These are phyloP conservation scores for Rhingia campestris DNA, from an alignment of 2,888 invertebrate genomes.

Conservation along the genomic window DNA sequence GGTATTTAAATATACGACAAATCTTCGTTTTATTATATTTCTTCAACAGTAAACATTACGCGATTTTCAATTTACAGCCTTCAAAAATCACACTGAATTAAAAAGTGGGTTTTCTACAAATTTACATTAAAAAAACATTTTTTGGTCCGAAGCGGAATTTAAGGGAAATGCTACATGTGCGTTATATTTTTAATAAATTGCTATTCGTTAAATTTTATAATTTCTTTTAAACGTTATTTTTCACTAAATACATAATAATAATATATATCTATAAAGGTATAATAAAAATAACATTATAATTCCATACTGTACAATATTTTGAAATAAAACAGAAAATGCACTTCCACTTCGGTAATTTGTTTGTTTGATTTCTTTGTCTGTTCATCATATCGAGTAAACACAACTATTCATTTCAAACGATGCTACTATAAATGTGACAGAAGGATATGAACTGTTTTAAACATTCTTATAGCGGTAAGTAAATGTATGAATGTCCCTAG, in stretches of 20 bases:
- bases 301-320: slow-evolving; percentile 71
- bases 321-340: slow-evolving; percentile 65
- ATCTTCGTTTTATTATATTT: slow-evolving; percentile 36
- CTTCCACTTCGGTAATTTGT: slow-evolving; percentile 68
- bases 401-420: too few relatives aligned
- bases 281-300: slow-evolving; percentile 44
- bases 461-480: too few relatives aligned
- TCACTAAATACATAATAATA: slow-evolving; percentile 22
- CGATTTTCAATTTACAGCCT: slow-evolving; percentile 39
- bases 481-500: too few relatives aligned
- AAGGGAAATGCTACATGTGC: slow-evolving; percentile 10
- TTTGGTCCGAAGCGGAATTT: slow-evolving; percentile 65
- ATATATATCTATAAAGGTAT: slow-evolving; percentile 29
- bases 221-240: slow-evolving; percentile 24
- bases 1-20: slow-evolving; percentile 17
- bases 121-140: slow-evolving; percentile 42
- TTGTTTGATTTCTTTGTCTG: slow-evolving; percentile 7
- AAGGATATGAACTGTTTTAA: too few relatives aligned
- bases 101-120: slow-evolving; percentile 52
- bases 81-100: slow-evolving; percentile 37
- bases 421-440: too few relatives aligned
- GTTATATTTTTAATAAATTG: not conserved
- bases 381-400: not conserved
- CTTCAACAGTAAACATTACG: slow-evolving; percentile 59
- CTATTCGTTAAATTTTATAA: slow-evolving; percentile 8